Base-by-base conservation (phyloP, 2,113 vertebrate genomes). In the Asarcornis scutulata region DNA sequence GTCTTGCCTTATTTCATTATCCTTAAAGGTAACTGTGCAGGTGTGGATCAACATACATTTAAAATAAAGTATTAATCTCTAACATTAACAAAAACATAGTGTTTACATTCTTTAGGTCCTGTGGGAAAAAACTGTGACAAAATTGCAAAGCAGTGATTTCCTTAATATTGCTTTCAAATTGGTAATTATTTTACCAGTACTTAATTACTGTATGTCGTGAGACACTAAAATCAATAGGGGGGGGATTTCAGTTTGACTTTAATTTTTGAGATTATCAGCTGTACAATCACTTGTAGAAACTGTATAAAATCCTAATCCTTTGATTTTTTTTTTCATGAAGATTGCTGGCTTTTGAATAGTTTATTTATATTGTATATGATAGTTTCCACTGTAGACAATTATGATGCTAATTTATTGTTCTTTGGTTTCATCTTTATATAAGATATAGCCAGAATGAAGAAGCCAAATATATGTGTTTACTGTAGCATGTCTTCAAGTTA, bases 331-430 rank as follows among this genome's bases (percentile, higher is more conserved):
- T 98, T 98, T 98, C 98, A 98, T 98, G 98, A 98, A 98, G 98
- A 97, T 98, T 97, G 97, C 97, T 97, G 98, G 98, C 98, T 98
- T 98, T 98, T 98, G 98, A 98, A 98, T 98, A 98, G 98, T 98
- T 98, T 98, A 98, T 98, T 98, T 99, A 98, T 98, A 98, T 98
- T 99, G 98, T 99, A 98, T 98, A 98, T 99, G 98, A 98, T 99
- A 98, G 98, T 98, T 99, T 99, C 98, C 97, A 98, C 98, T 99
- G 98, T 98, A 98, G 98, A 99, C 98, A 98, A 99, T 99, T 98
- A 99, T 97, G 96, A 99, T 99, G 97, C 98, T 98, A 99, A 99
- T 99, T 99, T 99, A 99, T 99, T 99, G 98, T 98, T 98, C 98
- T 98, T 98, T 98, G 94, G 98, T 99, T 99, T 99, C 98, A 98